Evolutionary conservation across 2,113 vertebrate species (phyloP).

Genomic region (Pseudorasbora parva): DNA sequence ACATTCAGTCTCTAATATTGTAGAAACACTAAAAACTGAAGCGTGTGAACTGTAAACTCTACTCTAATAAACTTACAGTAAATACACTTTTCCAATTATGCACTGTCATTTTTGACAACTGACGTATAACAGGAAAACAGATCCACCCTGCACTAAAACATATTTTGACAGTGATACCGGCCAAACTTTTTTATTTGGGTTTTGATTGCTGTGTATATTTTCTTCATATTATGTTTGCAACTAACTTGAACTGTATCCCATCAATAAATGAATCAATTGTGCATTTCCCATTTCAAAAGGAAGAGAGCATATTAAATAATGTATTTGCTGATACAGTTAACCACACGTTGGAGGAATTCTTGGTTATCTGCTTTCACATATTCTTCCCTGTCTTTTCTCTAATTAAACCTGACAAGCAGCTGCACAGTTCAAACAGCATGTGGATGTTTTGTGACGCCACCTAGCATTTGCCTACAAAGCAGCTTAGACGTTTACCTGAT

Average conservation of each 20-base stretch:
- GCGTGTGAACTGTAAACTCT: neutral
- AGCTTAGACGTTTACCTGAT: slow-evolving; percentile 36
- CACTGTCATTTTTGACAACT: slow-evolving; percentile 12
- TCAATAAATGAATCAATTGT: neutral
- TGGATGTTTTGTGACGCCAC: slow-evolving; percentile 42
- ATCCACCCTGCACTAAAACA: slow-evolving; percentile 21
- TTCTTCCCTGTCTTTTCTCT: neutral
- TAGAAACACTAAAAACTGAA: neutral
- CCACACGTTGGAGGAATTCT: neutral
- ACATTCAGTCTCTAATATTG: neutral
- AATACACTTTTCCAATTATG: neutral
- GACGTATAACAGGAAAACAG: neutral
- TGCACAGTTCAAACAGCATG: slow-evolving; percentile 27
- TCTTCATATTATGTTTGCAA: neutral
- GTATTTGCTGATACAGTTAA: neutral
- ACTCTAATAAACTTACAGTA: neutral
- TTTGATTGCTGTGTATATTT: neutral
- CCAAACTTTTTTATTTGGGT: neutral
- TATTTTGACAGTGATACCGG: neutral
- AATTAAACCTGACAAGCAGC: slow-evolving; percentile 33
- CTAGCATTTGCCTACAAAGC: slow-evolving; percentile 27
- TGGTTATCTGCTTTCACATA: neutral
- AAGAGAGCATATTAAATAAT: neutral
- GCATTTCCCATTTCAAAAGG: neutral
- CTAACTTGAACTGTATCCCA: neutral